Conservation (phyloP, 2,797 vertebrate species). For the Lepilemur septentrionalis region DNA sequence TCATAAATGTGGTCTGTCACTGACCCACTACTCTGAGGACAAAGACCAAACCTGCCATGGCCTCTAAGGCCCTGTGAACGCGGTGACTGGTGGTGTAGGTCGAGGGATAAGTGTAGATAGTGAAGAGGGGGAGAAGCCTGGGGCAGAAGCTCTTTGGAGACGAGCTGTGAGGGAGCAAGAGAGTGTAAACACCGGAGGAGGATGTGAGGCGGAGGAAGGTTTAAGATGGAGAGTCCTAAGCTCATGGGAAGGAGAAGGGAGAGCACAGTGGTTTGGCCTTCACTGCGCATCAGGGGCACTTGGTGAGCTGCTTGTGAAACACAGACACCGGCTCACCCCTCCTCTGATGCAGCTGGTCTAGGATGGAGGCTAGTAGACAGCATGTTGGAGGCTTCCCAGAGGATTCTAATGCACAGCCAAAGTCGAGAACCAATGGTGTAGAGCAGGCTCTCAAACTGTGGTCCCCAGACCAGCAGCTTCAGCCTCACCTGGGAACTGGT, state of each 20-base stretch:
- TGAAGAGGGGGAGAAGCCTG: no score
- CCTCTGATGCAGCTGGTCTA: background rate
- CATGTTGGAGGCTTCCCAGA: background rate
- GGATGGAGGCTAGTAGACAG: background rate
- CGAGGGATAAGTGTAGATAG: background rate
- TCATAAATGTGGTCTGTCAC: no score
- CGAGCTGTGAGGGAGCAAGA: background rate
- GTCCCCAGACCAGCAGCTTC: background rate
- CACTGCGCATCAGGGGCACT: background rate
- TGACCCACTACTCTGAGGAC: no score
- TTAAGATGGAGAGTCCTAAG: background rate
- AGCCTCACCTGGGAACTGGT: background rate
- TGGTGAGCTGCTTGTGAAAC: background rate
- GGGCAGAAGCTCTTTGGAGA: background rate
- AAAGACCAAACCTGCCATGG: no score
- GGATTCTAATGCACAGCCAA: background rate
- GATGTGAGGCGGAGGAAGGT: background rate
- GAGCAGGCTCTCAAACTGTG: background rate
- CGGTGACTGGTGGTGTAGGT: background rate
- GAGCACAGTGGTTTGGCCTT: background rate
- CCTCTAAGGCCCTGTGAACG: background rate
- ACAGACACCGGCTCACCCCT: no score
- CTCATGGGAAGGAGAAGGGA: background rate
- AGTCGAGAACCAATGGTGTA: background rate
- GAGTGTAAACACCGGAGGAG: background rate